These are phyloP conservation scores for Lichenostomus cassidix DNA, from an alignment of 2,113 vertebrate species.

Conservation along the genomic window DNA sequence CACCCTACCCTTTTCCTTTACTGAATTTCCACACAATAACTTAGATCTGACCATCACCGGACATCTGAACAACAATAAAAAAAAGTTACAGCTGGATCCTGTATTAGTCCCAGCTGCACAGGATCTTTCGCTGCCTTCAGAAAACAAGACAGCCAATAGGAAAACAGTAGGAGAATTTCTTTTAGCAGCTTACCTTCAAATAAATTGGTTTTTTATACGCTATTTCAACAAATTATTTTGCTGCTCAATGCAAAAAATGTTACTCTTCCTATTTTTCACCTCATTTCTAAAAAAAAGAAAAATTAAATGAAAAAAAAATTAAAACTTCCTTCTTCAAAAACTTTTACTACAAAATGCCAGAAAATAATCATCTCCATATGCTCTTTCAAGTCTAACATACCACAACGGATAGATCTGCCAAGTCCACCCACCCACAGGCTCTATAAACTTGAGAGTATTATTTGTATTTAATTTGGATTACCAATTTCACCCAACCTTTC, in stretches of 20 bases:
- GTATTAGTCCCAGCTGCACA: constrained; percentile 68
- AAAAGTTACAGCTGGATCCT: constrained; percentile 72
- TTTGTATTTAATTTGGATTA: constrained; percentile 61
- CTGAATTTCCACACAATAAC: constrained; percentile 76
- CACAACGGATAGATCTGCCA: constrained; percentile 27
- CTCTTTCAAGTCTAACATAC: constrained; percentile 55
- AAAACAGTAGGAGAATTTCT: constrained; percentile 16
- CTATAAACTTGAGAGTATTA: constrained; percentile 51
- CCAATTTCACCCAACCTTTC: constrained; percentile 47
- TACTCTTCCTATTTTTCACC: constrained; percentile 34
- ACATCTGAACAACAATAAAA: constrained; percentile 68
- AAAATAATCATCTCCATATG: constrained; percentile 70
- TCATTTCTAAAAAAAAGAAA: not conserved
- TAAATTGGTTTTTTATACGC: not conserved
- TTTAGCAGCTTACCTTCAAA: constrained; percentile 7
- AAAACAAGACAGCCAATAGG: not conserved
- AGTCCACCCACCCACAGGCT: constrained; percentile 62
- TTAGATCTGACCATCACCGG: constrained; percentile 68
- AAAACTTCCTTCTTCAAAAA: constrained; percentile 28
- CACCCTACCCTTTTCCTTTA: constrained; percentile 80
- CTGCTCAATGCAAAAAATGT: not conserved
- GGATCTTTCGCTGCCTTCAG: constrained; percentile 20
- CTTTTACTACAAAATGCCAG: constrained; percentile 60
- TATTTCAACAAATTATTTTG: constrained; percentile 8
- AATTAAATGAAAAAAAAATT: not conserved